phyloP scores from a whole-genome alignment of 2,797 vertebrate species.

The Semotilus atromaculatus region DNA sequence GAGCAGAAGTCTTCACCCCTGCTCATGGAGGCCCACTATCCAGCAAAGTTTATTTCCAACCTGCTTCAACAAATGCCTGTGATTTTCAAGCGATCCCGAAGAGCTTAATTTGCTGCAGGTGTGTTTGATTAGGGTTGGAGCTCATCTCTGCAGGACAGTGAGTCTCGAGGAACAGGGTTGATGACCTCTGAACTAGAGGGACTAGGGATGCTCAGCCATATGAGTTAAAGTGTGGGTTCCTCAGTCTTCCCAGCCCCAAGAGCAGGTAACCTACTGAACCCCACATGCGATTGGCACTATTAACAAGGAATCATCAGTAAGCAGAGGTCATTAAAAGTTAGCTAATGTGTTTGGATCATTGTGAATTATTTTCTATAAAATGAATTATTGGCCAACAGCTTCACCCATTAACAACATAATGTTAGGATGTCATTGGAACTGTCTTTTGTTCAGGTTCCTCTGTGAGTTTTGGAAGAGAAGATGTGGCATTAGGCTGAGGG shows the following conservation, averaged over 20 bases:
- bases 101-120: neutral
- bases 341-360: neutral
- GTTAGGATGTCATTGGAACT: neutral
- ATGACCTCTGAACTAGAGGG: neutral
- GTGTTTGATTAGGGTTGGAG: neutral
- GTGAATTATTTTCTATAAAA: neutral
- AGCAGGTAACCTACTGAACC: neutral
- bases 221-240: neutral
- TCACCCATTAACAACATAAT: constrained; percentile 3
- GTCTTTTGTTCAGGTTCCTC: constrained; percentile 12
- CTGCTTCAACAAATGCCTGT: neutral
- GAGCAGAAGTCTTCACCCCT: neutral
- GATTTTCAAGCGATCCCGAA: neutral
- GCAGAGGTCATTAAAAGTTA: neutral
- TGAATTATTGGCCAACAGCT: neutral
- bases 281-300: neutral
- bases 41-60: neutral
- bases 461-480: constrained; percentile 68
- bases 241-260: neutral
- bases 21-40: neutral
- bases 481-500: constrained; percentile 69
- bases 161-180: neutral
- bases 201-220: neutral
- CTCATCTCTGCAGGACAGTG: neutral
- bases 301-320: neutral